phyloP scores from a whole-genome alignment of 2,113 vertebrate genomes.

The Eulemur rufifrons region DNA sequence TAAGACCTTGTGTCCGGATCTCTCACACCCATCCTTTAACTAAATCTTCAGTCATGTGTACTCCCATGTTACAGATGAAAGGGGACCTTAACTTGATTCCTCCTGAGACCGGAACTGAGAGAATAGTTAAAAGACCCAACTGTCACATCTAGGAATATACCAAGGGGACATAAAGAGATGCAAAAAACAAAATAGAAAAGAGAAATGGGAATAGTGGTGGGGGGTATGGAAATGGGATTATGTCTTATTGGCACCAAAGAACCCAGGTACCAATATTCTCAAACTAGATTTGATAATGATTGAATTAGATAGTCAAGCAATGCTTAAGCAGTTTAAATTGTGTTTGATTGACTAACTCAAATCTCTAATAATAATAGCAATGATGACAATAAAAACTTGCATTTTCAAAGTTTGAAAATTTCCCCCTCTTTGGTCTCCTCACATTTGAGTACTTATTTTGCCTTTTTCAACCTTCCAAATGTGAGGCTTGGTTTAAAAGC shows the following conservation, averaged over 20 bases:
- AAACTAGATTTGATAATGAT: not conserved
- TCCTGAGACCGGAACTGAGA: not conserved
- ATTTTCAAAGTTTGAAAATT: not conserved
- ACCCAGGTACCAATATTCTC: not conserved
- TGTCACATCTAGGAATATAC: not conserved
- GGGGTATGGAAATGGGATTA: not conserved
- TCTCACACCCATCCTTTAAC: not conserved
- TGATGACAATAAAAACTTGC: not conserved
- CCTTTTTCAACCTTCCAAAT: conserved; percentile 45
- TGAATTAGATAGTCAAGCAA: not conserved
- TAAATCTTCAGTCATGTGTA: not conserved
- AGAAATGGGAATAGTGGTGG: not conserved
- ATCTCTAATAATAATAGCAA: not conserved
- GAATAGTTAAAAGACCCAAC: not conserved
- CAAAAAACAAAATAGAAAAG: not conserved
- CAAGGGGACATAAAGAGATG: not conserved
- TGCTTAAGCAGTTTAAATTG: not conserved
- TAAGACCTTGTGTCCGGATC: not conserved
- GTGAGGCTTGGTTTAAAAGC: conserved; percentile 37
- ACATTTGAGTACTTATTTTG: not conserved
- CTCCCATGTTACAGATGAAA: conserved; percentile 3
- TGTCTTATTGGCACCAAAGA: not conserved
- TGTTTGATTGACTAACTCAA: not conserved
- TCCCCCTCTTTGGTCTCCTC: not conserved
- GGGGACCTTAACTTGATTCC: not conserved